Conservation (phyloP, 2,113 vertebrate genomes). For the Varanus komodoensis region DNA sequence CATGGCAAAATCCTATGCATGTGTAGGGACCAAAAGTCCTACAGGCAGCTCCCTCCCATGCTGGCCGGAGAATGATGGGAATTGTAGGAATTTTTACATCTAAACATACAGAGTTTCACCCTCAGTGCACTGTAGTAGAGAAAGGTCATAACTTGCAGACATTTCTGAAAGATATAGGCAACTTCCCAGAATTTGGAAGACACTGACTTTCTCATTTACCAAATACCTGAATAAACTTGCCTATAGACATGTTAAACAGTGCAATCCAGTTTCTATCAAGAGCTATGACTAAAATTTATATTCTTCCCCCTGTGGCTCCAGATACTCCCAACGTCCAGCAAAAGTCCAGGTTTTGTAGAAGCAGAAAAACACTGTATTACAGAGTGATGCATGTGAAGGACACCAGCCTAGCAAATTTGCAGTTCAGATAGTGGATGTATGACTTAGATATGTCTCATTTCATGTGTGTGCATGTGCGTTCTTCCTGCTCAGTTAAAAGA, state of each 20-base stretch:
- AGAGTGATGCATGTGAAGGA: background rate
- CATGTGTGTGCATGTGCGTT: background rate
- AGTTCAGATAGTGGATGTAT: background rate
- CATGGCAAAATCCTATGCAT: background rate
- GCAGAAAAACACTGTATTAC: background rate
- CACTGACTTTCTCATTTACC: background rate
- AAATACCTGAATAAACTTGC: background rate
- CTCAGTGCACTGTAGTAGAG: background rate
- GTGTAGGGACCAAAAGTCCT: too few species aligned
- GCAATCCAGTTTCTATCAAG: background rate
- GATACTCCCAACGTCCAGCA: background rate
- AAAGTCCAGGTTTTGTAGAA: background rate
- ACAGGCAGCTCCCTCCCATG: too few species aligned
- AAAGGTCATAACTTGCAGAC: background rate
- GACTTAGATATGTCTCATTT: background rate
- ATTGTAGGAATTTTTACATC: too few species aligned
- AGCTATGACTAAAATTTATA: background rate
- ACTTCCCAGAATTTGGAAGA: background rate
- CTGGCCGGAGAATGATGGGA: too few species aligned
- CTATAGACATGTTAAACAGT: background rate
- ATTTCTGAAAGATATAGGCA: background rate
- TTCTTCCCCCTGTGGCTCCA: background rate
- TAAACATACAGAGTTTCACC: background rate
- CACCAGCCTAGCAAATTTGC: background rate
- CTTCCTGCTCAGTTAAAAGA: background rate